phyloP scores from a whole-genome alignment of 2,113 vertebrate species.

The Atlantisia rogersi region DNA sequence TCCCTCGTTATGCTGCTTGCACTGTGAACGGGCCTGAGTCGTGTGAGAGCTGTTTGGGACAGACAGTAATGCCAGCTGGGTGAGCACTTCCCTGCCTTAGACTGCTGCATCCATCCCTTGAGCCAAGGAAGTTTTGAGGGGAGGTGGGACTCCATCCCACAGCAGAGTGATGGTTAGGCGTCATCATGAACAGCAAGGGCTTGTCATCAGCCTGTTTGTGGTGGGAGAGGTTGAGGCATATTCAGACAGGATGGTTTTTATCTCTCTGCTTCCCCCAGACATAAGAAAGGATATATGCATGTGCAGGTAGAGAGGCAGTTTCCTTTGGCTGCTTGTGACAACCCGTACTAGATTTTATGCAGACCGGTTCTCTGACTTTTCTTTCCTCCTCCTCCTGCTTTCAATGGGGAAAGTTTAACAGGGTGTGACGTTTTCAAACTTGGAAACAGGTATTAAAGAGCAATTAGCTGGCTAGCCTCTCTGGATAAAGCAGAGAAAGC shows the following conservation, averaged over 20 bases:
- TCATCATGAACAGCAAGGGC: fast-evolving
- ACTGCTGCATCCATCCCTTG: fast-evolving
- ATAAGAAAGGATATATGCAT: fast-evolving
- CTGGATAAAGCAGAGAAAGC: slow-evolving; percentile 37
- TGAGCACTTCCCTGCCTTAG: background rate
- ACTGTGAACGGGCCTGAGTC: fast-evolving
- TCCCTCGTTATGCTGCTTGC: fast-evolving
- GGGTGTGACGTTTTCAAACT: background rate
- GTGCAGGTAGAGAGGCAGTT: fast-evolving
- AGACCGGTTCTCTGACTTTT: background rate
- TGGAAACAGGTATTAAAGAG: slow-evolving; percentile 52
- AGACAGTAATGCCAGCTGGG: fast-evolving
- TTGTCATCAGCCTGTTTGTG: background rate
- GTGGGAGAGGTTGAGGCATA: background rate
- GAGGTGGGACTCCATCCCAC: background rate
- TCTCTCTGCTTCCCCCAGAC: background rate
- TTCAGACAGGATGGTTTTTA: background rate
- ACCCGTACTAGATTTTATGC: background rate
- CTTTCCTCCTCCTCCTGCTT: background rate
- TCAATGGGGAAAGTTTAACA: background rate
- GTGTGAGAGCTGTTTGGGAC: background rate
- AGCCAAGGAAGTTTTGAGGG: too few relatives aligned
- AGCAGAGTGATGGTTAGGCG: fast-evolving
- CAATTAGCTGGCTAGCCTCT: slow-evolving; percentile 41
- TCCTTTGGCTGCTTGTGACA: background rate